These are phyloP conservation scores for Indicator maculatus DNA, from an alignment of 2,113 vertebrate species.

Conservation along the genomic window DNA sequence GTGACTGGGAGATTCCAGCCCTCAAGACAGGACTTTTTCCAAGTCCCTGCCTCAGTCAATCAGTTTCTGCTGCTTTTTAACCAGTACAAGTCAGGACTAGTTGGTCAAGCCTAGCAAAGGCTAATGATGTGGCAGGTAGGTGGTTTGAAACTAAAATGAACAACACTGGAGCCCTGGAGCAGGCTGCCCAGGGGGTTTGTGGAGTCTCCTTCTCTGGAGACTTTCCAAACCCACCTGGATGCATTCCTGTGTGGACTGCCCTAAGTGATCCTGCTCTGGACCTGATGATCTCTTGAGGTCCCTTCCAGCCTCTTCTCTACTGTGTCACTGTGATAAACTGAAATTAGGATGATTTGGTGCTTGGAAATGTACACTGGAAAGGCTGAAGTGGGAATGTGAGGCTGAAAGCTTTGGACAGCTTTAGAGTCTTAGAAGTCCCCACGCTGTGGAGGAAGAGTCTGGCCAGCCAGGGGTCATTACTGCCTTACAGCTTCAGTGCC, in stretches of 20 bases:
- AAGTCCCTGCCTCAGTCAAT: not conserved
- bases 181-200: too few species aligned
- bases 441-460: not conserved
- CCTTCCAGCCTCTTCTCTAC: too few species aligned
- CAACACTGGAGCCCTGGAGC: not conserved
- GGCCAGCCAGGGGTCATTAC: not conserved
- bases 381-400: not conserved
- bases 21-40: not conserved
- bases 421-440: not conserved
- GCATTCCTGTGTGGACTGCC: too few species aligned
- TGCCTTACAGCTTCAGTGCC: not conserved
- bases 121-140: not conserved
- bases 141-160: not conserved
- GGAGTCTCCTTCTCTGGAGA: too few species aligned
- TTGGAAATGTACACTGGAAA: not conserved
- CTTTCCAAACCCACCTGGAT: too few species aligned
- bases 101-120: not conserved
- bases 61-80: not conserved
- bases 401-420: not conserved
- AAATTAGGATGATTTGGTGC: not conserved
- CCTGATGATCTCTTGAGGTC: too few species aligned
- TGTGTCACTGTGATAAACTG: not conserved
- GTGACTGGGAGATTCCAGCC: not conserved
- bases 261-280: too few species aligned
- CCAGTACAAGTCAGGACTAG: not conserved